Base-by-base conservation (phyloP, 2,113 vertebrate genomes). In the Felis chaus region DNA sequence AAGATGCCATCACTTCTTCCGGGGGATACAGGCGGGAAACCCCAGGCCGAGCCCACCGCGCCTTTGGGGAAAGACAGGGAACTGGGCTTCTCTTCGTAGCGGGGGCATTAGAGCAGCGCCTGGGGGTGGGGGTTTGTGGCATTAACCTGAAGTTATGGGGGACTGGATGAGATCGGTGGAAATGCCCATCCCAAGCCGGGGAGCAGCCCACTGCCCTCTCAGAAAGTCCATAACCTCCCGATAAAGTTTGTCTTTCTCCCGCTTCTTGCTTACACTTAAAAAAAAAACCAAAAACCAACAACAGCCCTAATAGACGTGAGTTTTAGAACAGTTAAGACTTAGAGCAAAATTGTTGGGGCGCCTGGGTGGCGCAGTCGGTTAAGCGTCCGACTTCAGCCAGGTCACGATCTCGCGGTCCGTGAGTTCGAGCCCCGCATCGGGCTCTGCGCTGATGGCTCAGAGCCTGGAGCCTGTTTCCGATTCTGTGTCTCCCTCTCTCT, bases 251-350 rank as follows among this genome's bases (percentile, higher is more conserved):
- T 11, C 53, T 82, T 13, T 61, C 27, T 33, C 21, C 13, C 21
- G 4, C 7, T 9, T n/a, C 33, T 14, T 61, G 55, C 76, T 19
- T 39, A 76, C 74, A 27, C 19, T 73, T 65, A 39, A n/a, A 78
- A 78, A 39, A 3, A 29, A 65, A 69, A 69, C 0, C 9, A 29
- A 65, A 31, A 55, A 18, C 45, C 45, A 1, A 45, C 45, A 45
- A 45, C 45, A 45, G 45, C 45, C 7, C 39, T 21, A 57, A 79
- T 39, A 25, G 57, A 14, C 45, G 16, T 19, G 57, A 80, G 53
- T 92, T 84, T 95, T 73, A 87, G 53, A 80, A 76, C 71, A 63
- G 73, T 61, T 91, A 48, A 39, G 68, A 21, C 53, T 89, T 65
- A 63, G 9, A 83, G 57, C 50, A 79, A 36, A 69, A 36, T 39